A percentile compares a stretch with the other conserved stretches of the same genome.
These are phyloP conservation scores for Tringa solitaria DNA, from an alignment of 2,113 vertebrate genomes.

Conservation along the genomic window DNA sequence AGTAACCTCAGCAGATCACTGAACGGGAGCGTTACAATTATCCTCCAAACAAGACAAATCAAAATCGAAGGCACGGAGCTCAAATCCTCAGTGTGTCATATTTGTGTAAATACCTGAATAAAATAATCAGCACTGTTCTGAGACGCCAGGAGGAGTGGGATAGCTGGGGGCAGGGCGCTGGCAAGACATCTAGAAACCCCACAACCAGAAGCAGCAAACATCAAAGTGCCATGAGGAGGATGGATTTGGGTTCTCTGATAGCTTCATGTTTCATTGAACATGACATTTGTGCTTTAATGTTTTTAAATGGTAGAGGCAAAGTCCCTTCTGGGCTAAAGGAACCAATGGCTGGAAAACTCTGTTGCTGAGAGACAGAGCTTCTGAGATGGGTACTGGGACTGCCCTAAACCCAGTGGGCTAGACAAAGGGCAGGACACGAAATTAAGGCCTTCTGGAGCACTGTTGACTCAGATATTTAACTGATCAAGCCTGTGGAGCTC, in stretches of 20 bases:
- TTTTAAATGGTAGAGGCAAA: background rate
- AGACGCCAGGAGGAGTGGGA: background rate
- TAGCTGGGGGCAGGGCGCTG: background rate
- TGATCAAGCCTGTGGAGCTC: background rate
- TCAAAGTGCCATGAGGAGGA: background rate
- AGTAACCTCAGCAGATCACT: background rate
- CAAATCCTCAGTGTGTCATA: background rate
- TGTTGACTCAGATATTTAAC: background rate
- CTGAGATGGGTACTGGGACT: background rate
- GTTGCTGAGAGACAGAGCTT: background rate
- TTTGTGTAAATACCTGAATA: background rate
- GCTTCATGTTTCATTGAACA: background rate
- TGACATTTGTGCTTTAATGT: background rate
- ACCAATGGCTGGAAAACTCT: background rate
- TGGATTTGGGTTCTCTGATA: background rate
- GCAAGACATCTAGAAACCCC: background rate
- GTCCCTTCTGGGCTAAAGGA: background rate
- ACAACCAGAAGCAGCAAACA: background rate
- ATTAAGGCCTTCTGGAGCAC: background rate
- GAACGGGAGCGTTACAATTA: background rate
- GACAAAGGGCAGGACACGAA: background rate
- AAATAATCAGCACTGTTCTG: background rate
- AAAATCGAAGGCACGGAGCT: background rate
- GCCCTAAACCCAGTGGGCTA: background rate
- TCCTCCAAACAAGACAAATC: background rate